Base-by-base conservation (phyloP, 2,888 invertebrate genomes). In the Omphaloscelis lunosa region DNA sequence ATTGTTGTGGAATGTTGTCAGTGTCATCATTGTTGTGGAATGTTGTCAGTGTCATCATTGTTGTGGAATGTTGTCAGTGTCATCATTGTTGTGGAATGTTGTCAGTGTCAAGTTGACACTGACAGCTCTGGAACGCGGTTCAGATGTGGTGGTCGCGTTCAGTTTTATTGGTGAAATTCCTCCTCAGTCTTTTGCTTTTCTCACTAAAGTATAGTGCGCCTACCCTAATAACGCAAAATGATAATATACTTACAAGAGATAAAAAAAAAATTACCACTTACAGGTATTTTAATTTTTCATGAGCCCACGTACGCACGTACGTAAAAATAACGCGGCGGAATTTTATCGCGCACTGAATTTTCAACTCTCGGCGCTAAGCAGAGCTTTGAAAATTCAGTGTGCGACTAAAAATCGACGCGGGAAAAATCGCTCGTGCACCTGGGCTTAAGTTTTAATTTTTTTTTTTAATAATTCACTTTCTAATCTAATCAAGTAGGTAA, bases 221-320 rank as follows among this genome's bases (percentile, higher is more conserved):
- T 48, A 79, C 9, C n/a, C 20, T 45, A 79, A 45, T 41, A 75
- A 39, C 23, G 48, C 58, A 39, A 27, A 39, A 63, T 27, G 12
- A 20, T 59, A 59, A 20, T 63, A 41, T n/a, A 41, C 39, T 20
- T 34, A 41, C 27, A 27, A 4, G 20, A 61, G 4, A 20, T 27
- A 27, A 63, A 39, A 51, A 63, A 56, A 0, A 23, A 29, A 5
- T n/a, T n/a, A 29, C 15, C 2, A 4, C 9, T 29, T 20, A 9
- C 11, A 66, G 20, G 11, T n/a, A n/a, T n/a, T n/a, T n/a, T n/a
- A n/a, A n/a, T n/a, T n/a, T n/a, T n/a, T n/a, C n/a, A n/a, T 5
- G 3, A 34, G 34, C 34, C 34, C 17, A 17, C 5, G 5, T 45
- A 15, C 45, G 45, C 45, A 48, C 20, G 20, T 1, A 51, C 20